These are phyloP conservation scores for Uropsilus gracilis DNA, from an alignment of 2,113 vertebrate genomes.

Conservation along the genomic window DNA sequence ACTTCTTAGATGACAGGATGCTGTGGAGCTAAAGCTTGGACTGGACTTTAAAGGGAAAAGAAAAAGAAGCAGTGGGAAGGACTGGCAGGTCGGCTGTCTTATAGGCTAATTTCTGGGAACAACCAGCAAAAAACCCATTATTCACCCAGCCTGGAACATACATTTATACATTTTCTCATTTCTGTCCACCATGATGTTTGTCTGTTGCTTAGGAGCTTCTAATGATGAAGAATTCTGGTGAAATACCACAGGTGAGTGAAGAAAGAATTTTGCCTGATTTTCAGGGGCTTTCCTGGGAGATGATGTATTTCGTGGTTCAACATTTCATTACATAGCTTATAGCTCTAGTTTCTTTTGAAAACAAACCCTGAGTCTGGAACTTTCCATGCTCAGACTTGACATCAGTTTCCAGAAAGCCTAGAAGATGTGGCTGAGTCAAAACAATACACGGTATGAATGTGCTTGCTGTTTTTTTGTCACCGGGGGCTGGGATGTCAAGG, in stretches of 20 bases:
- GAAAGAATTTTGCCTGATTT: constrained; percentile 19
- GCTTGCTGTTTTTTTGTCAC: constrained; percentile 50
- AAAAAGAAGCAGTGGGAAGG: neutral
- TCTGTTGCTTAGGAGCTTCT: constrained; percentile 32
- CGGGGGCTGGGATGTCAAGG: neutral
- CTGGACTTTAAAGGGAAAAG: constrained; percentile 37
- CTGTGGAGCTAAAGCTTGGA: neutral
- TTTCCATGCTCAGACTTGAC: constrained; percentile 61
- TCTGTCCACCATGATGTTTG: neutral
- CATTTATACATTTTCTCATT: neutral
- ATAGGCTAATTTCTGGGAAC: neutral
- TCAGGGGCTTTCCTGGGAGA: constrained; percentile 73
- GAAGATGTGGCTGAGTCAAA: constrained; percentile 71
- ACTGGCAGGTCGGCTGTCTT: neutral
- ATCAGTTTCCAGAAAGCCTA: constrained; percentile 79
- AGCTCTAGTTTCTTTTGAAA: constrained; percentile 71
- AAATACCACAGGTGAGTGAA: constrained; percentile 60
- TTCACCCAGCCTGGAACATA: neutral
- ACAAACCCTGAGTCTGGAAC: constrained; percentile 68
- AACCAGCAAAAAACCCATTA: neutral
- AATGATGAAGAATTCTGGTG: constrained; percentile 47
- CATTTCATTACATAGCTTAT: constrained; percentile 5
- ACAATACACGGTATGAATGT: constrained; percentile 54
- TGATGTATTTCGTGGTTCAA: constrained; percentile 37
- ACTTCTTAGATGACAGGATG: neutral